phyloP scores from a whole-genome alignment of 1,140 invertebrate genomes.

The Drosophila bipectinata region DNA sequence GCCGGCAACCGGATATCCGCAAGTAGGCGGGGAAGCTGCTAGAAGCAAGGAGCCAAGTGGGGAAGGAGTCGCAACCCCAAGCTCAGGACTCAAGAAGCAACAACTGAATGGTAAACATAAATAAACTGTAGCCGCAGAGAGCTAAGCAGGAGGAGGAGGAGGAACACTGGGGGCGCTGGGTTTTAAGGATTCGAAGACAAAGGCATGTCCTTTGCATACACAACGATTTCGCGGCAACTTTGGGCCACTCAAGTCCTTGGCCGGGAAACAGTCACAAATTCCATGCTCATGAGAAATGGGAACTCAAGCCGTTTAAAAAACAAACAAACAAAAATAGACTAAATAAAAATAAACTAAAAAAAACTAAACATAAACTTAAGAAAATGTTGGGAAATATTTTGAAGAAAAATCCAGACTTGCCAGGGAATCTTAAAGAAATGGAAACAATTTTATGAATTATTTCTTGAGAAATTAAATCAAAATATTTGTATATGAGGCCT shows the following conservation, averaged over 20 bases:
- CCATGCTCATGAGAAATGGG: background rate
- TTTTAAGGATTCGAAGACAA: conserved; percentile 16
- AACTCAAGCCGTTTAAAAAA: background rate
- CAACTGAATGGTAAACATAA: conserved; percentile 57
- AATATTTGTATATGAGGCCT: no score
- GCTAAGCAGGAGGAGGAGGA: background rate
- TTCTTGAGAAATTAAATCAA: no score
- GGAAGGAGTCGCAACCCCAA: background rate
- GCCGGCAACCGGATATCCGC: conserved; percentile 64
- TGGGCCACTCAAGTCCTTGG: conserved; percentile 10
- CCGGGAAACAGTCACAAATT: background rate
- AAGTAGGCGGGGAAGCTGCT: conserved; percentile 2
- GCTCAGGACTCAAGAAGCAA: conserved; percentile 9
- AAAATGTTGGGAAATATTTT: background rate
- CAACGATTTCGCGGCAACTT: conserved; percentile 24
- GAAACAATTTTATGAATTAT: no score
- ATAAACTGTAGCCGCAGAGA: conserved; percentile 43
- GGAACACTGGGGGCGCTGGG: background rate
- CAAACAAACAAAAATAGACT: background rate
- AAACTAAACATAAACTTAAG: background rate
- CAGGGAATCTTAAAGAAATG: no score
- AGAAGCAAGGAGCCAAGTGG: background rate
- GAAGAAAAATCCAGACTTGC: no score
- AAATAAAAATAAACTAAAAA: background rate
- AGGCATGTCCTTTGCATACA: conserved; percentile 40